A percentile compares a stretch with the other conserved stretches of the same genome.
Evolutionary conservation across 2,797 vertebrate genomes (phyloP).

Genomic region (Brachyalestes nurse): DNA sequence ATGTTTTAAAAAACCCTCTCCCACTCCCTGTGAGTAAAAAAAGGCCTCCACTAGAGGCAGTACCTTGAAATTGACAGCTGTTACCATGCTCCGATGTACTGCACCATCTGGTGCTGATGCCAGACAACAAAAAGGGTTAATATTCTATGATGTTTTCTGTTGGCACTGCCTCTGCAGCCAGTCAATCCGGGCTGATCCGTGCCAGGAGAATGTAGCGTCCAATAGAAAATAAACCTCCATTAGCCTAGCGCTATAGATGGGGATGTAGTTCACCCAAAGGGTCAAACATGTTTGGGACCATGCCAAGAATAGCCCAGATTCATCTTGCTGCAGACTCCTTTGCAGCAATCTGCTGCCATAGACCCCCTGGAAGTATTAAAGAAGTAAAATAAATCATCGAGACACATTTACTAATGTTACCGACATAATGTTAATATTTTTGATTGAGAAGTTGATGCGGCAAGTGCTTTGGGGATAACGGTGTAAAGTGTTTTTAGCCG

Average conservation of each 20-base stretch:
- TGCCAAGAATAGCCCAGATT: conserved; percentile 75
- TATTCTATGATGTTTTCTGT: conserved; percentile 86
- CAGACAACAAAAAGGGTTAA: conserved; percentile 87
- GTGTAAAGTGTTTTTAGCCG: conserved; percentile 32
- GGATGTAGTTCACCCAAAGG: conserved; percentile 83
- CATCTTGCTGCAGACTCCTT: conserved; percentile 48
- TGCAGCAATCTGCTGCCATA: conserved; percentile 27
- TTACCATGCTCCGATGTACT: conserved; percentile 74
- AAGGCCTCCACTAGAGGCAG: conserved; percentile 78
- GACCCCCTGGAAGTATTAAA: conserved; percentile 17
- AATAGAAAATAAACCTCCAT: conserved; percentile 78
- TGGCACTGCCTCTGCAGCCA: conserved; percentile 73
- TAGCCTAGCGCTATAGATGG: conserved; percentile 74
- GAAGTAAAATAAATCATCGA: conserved; percentile 32
- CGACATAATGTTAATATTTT: conserved; percentile 33
- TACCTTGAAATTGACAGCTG: conserved; percentile 88
- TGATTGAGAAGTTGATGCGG: conserved; percentile 22
- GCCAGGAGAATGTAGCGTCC: conserved; percentile 78
- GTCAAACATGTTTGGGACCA: conserved; percentile 76
- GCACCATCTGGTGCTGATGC: conserved; percentile 84
- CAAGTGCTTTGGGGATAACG: conserved; percentile 57
- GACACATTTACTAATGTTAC: conserved; percentile 33
- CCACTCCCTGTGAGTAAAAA: conserved; percentile 73
- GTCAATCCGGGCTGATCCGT: conserved; percentile 70
- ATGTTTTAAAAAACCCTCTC: conserved; percentile 78